Evolutionary conservation across 2,113 vertebrate species (phyloP), one percentile per base, ranked within the genome.

Genomic region (Periophthalmus modestus): DNA sequence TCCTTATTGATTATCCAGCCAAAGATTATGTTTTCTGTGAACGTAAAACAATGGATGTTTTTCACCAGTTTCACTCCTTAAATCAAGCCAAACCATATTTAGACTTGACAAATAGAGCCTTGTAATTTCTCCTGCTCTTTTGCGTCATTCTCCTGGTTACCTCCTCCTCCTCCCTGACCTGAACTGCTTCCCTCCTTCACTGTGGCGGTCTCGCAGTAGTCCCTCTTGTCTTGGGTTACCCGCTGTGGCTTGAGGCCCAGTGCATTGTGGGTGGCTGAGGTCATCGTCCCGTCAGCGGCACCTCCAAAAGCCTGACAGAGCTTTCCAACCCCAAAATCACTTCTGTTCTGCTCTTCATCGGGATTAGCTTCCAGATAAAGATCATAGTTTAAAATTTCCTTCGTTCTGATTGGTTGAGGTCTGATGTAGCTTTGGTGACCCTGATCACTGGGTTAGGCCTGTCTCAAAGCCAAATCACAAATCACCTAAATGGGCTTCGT

Each of bases 201-300:
- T 57, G 57, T 15, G 61, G 10, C 77, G 36, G 69, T 28, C 68
- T 75, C 79, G 74, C 81, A 52, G 74, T 70, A 70, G 73, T 66
- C 16, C 76, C 62, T 58, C 62, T 21, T 18, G 13, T 80, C 81
- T 88, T 75, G 43, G 54, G 24, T 85, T 82, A 81, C 81, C 54
- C 24, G n/a, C 67, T 65, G 78, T 4, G 39, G 69, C 7, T 81
- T 71, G 58, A 62, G 75, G 75, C 85, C 55, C 66, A 1, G 62
- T 5, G 74, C 77, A 63, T 72, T 75, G 71, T 80, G 87, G 79
- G 83, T 78, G 85, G 73, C 28, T 85, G 82, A 85, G 88, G 86
- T 87, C 83, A 78, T 80, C 68, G 48, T 58, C 61, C 48, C 69
- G 75, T 91, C 83, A 82, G 50, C 47, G 81, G 75, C 87, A 89